Conservation (phyloP, 1,140 invertebrate species). For the Odontomachus brunneus region DNA sequence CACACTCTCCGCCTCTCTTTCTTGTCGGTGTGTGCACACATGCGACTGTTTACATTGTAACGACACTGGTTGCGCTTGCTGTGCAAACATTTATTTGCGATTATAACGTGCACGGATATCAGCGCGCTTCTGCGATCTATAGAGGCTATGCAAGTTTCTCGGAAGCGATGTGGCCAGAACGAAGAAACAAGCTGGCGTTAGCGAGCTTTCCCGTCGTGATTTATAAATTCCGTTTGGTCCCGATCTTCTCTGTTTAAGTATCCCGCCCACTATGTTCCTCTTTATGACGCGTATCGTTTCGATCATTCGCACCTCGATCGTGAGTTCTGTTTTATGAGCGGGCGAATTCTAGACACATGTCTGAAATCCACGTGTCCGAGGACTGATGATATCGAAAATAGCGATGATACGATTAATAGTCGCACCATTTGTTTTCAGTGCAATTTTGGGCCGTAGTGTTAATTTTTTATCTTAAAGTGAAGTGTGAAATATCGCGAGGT, state of each 20-base stretch:
- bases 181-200: constrained; percentile 35
- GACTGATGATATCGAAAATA: no score
- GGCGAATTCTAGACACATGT: no score
- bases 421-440: no score
- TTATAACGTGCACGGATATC: constrained; percentile 34
- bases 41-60: constrained; percentile 49
- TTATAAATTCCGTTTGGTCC: constrained; percentile 11
- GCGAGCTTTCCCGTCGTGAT: constrained; percentile 10
- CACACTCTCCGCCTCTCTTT: neutral
- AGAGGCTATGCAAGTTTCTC: constrained; percentile 37
- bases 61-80: constrained; percentile 47
- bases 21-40: constrained; percentile 27
- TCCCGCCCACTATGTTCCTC: neutral
- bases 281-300: neutral
- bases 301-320: no score
- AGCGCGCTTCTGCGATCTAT: neutral
- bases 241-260: constrained; percentile 5
- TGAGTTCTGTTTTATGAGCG: no score
- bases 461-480: no score
- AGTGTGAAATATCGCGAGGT: no score
- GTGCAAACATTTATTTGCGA: constrained; percentile 46
- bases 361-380: no score
- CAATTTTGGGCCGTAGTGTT: no score
- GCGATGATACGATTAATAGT: no score
- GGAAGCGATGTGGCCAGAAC: neutral